These are phyloP conservation scores for Uromys caudimaculatus DNA, from an alignment of 2,797 vertebrate genomes.

Conservation along the genomic window DNA sequence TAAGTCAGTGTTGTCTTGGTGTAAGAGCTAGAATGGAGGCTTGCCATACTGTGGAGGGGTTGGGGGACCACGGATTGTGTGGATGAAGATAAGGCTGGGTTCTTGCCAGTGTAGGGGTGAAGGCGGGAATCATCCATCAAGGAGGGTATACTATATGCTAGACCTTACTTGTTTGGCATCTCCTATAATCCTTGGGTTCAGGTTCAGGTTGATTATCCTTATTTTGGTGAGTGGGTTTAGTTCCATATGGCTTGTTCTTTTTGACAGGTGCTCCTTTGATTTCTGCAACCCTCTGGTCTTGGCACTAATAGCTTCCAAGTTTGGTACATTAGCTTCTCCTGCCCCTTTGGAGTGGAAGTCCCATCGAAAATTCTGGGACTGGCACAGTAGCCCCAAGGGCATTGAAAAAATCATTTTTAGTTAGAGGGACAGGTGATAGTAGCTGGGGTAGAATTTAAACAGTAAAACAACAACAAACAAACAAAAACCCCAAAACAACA, in stretches of 20 bases:
- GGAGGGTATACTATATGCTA: not conserved
- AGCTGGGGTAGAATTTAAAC: not conserved
- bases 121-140: not conserved
- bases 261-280: not conserved
- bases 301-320: not conserved
- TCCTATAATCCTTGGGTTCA: not conserved
- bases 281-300: not conserved
- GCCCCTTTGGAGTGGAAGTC: not conserved
- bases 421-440: not conserved
- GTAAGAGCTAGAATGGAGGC: not conserved
- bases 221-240: not conserved
- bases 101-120: not conserved
- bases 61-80: not conserved
- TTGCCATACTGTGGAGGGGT: not conserved
- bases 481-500: too few species aligned
- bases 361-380: not conserved
- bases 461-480: not conserved
- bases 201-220: slow-evolving; percentile 2
- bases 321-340: not conserved
- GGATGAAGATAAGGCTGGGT: not conserved
- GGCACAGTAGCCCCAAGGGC: not conserved
- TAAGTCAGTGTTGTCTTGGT: not conserved
- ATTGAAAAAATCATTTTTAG: slow-evolving; percentile 37
- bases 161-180: not conserved
- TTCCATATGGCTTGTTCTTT: slow-evolving; percentile 18